Conservation (phyloP, 2,888 invertebrate species). For the Clepsis dumicolana region DNA sequence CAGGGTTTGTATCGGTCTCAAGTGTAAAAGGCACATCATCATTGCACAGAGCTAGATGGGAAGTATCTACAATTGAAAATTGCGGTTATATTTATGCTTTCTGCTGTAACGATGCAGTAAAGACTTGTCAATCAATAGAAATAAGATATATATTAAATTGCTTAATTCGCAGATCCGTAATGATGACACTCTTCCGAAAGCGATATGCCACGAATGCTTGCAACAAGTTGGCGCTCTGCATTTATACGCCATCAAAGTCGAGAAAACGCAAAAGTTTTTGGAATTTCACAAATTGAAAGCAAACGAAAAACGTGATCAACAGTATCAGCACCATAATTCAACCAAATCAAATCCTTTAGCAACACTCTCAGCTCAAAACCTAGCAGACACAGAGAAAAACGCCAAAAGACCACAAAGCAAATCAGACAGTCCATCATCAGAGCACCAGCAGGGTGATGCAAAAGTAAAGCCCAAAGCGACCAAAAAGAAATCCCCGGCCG, state of each 20-base stretch:
- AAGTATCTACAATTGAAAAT: too few species aligned
- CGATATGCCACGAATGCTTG: conserved; percentile 81
- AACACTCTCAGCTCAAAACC: conserved; percentile 58
- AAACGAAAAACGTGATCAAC: conserved; percentile 57
- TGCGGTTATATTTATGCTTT: too few species aligned
- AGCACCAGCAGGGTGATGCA: conserved; percentile 70
- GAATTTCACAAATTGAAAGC: conserved; percentile 73
- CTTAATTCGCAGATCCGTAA: conserved; percentile 64
- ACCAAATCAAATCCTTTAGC: conserved; percentile 59
- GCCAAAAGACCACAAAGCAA: conserved; percentile 49
- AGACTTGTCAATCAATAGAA: neutral
- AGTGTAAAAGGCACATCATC: neutral
- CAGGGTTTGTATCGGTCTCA: too few species aligned
- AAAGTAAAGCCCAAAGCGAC: conserved; percentile 55
- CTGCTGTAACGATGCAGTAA: too few species aligned
- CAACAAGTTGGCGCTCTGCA: conserved; percentile 75
- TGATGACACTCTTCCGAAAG: conserved; percentile 79
- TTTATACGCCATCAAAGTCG: conserved; percentile 76
- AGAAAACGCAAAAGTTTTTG: conserved; percentile 79
- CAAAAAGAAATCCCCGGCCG: conserved; percentile 67
- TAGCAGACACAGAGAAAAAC: conserved; percentile 46
- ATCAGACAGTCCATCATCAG: conserved; percentile 53
- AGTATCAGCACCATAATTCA: conserved; percentile 42
- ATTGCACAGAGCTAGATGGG: too few species aligned
- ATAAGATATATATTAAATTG: too few species aligned